Evolutionary conservation across 2,797 vertebrate species (phyloP).

Genomic region (Thaleichthys pacificus): DNA sequence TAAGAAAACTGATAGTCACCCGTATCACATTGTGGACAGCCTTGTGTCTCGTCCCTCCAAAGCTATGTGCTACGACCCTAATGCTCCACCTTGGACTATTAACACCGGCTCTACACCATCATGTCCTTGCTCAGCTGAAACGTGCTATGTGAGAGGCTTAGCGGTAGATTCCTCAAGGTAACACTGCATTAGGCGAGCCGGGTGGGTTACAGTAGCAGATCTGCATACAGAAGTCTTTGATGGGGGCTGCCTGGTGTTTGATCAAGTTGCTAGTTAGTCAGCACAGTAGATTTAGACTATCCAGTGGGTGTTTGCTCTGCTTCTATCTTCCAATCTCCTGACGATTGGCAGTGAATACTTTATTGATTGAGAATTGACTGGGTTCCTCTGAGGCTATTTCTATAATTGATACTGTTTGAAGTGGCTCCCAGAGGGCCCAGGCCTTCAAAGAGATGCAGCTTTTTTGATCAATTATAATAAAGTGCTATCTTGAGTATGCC

Average conservation of each 20-base stretch:
- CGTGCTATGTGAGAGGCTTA: conserved; percentile 18
- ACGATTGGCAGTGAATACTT: conserved; percentile 70
- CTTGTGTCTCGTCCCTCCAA: not conserved
- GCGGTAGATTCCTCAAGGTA: conserved; percentile 37
- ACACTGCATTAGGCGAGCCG: conserved; percentile 39
- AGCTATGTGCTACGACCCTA: not conserved
- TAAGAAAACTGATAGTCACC: not conserved
- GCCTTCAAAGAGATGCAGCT: conserved; percentile 65
- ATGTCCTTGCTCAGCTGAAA: no score
- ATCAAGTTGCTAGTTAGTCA: conserved; percentile 61
- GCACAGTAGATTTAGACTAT: conserved; percentile 66
- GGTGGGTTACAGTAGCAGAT: conserved; percentile 21
- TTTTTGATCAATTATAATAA: conserved; percentile 78
- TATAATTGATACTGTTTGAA: conserved; percentile 80
- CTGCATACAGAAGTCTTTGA: conserved; percentile 46
- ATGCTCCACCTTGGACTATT: not conserved
- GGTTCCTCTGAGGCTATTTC: conserved; percentile 68
- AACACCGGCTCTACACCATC: no score
- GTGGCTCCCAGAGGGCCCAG: conserved; percentile 52
- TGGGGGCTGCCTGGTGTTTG: conserved; percentile 61
- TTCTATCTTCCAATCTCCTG: conserved; percentile 70
- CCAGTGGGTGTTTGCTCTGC: conserved; percentile 59
- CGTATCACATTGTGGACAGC: not conserved
- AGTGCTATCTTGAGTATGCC: conserved; percentile 56
- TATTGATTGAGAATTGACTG: conserved; percentile 76